Evolutionary conservation across 2,113 vertebrate species (phyloP).

Genomic region (Nothoprocta pentlandii): DNA sequence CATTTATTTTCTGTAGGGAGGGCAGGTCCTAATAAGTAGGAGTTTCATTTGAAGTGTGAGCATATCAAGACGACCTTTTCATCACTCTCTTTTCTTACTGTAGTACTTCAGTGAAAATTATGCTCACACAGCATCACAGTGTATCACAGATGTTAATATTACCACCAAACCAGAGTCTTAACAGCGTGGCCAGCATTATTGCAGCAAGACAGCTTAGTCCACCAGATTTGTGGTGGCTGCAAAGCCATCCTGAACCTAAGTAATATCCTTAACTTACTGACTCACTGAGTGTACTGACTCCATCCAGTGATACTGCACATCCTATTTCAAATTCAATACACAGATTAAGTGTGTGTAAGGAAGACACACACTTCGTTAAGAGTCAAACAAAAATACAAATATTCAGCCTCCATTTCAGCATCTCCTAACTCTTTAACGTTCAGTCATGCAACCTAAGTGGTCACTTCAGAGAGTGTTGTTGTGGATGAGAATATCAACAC

Average conservation of each 20-base stretch:
- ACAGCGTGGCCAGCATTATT: neutral
- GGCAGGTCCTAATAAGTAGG: neutral
- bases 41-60: neutral
- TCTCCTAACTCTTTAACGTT: neutral
- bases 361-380: neutral
- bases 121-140: neutral
- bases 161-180: neutral
- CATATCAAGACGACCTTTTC: neutral
- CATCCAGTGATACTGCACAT: neutral
- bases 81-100: neutral
- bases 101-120: neutral
- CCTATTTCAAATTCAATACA: neutral
- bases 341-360: fast-evolving
- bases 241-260: neutral
- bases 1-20: neutral
- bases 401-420: neutral
- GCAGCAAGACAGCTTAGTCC: neutral
- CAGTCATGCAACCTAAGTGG: neutral
- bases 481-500: neutral
- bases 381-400: neutral
- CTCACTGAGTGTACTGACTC: neutral
- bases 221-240: neutral
- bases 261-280: neutral
- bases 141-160: neutral
- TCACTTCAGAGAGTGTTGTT: neutral